Evolutionary conservation across 1,140 invertebrate species (phyloP), one percentile per base, ranked within the genome.

Genomic region (Heliconius hermathena): DNA sequence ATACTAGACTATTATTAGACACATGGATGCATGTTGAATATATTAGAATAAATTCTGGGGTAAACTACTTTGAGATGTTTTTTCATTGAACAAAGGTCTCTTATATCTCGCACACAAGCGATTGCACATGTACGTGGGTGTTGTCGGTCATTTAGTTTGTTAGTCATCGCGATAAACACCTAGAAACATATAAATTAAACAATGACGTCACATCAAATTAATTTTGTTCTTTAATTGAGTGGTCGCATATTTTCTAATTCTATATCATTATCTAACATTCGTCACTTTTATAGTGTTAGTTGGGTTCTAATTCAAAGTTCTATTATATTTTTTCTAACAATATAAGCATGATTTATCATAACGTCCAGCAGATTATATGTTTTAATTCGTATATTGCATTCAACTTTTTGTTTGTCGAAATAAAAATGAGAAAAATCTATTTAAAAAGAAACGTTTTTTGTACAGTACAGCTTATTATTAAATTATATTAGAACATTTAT

Each of bases 161-260:
- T 90, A 90, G 86, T 93, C 90, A 93, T 88, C 83, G 88, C 84
- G 90, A 89, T 90, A 91, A 93, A 90, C 87, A 85, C 88, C 87
- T 87, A 92, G 86, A 89, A 90, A 87, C 82, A 81, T 87, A 88
- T 90, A 90, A 91, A 88, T 93, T 88, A 84, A 85, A 83, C 84
- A 87, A 84, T 90, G 89, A 89, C 85, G 87, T 90, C 86, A 88
- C 79, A 73, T 33, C 20, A 41, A 78, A 76, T 82, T 78, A 80
- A 71, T 82, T 82, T 81, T 74, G 38, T 66, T 76, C 60, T 16
- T 66, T 66, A 66, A 66, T 66, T 66, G 26, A 66, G 60, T 66
- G 60, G 60, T 70, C 46, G n/a, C 8, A 22, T 60, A 22, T 60
- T 60, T 60, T 60, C 11, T 4, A 60, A 60, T n/a, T 60, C 57